A percentile compares a stretch with the other conserved stretches of the same genome.
These are phyloP conservation scores for Orthosia gothica DNA, from an alignment of 2,888 invertebrate genomes.

Conservation along the genomic window DNA sequence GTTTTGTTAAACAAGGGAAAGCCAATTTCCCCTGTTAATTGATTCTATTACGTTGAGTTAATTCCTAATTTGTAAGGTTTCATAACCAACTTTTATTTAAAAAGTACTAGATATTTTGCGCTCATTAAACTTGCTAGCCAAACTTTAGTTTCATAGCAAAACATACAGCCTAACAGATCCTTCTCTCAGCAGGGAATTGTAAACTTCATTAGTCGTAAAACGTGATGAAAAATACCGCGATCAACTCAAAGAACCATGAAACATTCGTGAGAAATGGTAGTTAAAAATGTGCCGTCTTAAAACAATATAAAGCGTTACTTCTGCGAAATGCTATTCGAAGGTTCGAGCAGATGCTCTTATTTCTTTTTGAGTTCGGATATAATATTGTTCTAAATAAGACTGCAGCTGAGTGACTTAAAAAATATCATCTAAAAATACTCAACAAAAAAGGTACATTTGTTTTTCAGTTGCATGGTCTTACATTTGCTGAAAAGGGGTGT, in stretches of 20 bases:
- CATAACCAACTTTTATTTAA: not conserved
- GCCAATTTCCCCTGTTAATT: not conserved
- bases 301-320: constrained; percentile 2
- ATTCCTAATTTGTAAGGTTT: not conserved
- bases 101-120: not conserved
- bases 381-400: too few relatives aligned
- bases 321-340: not conserved
- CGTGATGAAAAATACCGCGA: constrained; percentile 30
- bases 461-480: too few relatives aligned
- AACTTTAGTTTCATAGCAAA: not conserved
- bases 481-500: not conserved
- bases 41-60: not conserved
- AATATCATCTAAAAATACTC: too few relatives aligned
- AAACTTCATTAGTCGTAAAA: constrained; percentile 15
- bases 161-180: not conserved
- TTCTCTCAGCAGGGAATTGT: not conserved
- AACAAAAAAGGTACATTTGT: too few relatives aligned
- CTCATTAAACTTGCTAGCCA: not conserved
- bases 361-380: not conserved
- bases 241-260: constrained; percentile 2
- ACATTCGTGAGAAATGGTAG: not conserved
- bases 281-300: constrained; percentile 1
- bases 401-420: not conserved
- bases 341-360: not conserved
- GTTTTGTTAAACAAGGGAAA: not conserved